phyloP scores from a whole-genome alignment of 2,888 invertebrate genomes.

The Elysia crispata region DNA sequence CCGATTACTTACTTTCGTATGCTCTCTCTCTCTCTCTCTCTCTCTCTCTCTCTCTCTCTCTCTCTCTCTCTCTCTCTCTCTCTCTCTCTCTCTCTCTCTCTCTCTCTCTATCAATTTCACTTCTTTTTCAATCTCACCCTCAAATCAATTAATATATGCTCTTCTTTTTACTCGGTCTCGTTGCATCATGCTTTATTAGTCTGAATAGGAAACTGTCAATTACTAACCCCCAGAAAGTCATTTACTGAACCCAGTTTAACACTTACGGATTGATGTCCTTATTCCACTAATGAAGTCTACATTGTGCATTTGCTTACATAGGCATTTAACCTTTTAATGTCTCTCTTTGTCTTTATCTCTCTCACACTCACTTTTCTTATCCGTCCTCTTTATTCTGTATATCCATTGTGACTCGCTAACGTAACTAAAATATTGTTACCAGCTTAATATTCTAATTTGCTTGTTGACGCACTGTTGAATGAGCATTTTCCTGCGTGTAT shows the following conservation, averaged over 20 bases:
- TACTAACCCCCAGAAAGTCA: no score
- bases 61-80: neutral
- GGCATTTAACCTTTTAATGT: neutral
- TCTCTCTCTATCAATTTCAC: slow-evolving; percentile 14
- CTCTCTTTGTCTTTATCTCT: neutral
- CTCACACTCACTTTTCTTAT: no score
- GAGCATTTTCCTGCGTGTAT: neutral
- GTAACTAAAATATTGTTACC: no score
- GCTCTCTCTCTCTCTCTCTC: slow-evolving; percentile 3
- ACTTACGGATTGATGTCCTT: no score
- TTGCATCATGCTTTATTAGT: no score
- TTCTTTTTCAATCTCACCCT: neutral
- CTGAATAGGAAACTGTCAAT: no score
- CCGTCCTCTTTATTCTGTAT: no score
- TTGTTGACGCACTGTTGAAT: neutral
- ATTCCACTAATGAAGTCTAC: no score
- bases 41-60: slow-evolving; percentile 14
- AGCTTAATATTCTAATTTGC: no score
- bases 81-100: slow-evolving; percentile 4
- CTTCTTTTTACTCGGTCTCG: neutral
- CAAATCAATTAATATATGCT: neutral
- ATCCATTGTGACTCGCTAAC: no score
- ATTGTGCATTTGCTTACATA: neutral
- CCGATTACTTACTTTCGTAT: no score
- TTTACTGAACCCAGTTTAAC: no score